Evolutionary conservation across 2,888 invertebrate genomes (phyloP).

Genomic region (Pedicia rivosa): DNA sequence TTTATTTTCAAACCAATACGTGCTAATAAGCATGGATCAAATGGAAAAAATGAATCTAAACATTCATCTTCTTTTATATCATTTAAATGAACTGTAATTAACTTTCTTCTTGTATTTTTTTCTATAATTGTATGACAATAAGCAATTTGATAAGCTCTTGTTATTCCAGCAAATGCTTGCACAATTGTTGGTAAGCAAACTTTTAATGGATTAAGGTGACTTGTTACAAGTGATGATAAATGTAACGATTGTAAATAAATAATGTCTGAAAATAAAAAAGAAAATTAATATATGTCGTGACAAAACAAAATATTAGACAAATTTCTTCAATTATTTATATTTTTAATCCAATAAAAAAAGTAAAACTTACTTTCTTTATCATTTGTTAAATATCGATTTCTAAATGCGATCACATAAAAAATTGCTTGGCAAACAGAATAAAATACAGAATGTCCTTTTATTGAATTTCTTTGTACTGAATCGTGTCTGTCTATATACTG

Average conservation of each 20-base stretch:
- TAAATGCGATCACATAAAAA: conserved; percentile 84
- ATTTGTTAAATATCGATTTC: conserved; percentile 66
- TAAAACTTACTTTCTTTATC: conserved; percentile 53
- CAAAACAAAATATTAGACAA: conserved; percentile 20
- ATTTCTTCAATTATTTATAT: conserved; percentile 1
- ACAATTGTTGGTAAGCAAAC: conserved; percentile 64
- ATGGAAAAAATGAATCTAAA: conserved; percentile 68
- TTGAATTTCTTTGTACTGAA: conserved; percentile 30
- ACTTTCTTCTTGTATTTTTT: conserved; percentile 49
- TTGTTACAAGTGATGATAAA: conserved; percentile 71
- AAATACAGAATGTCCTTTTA: conserved; percentile 70
- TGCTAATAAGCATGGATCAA: conserved; percentile 70
- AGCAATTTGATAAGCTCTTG: conserved; percentile 71
- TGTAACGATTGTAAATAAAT: conserved; percentile 67
- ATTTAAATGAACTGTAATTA: conserved; percentile 40
- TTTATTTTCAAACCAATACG: conserved; percentile 31
- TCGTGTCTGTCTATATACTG: conserved; percentile 44
- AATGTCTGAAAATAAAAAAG: no score
- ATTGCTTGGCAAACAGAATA: conserved; percentile 84
- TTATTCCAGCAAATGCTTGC: conserved; percentile 65
- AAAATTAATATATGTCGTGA: no score
- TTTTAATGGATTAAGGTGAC: conserved; percentile 73
- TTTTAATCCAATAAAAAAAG: background rate
- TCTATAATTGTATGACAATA: conserved; percentile 87
- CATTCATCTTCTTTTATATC: conserved; percentile 22